A percentile compares a stretch with the other conserved stretches of the same genome.
phyloP scores from a whole-genome alignment of 2,888 invertebrate species.

The Dynastes tityus region DNA sequence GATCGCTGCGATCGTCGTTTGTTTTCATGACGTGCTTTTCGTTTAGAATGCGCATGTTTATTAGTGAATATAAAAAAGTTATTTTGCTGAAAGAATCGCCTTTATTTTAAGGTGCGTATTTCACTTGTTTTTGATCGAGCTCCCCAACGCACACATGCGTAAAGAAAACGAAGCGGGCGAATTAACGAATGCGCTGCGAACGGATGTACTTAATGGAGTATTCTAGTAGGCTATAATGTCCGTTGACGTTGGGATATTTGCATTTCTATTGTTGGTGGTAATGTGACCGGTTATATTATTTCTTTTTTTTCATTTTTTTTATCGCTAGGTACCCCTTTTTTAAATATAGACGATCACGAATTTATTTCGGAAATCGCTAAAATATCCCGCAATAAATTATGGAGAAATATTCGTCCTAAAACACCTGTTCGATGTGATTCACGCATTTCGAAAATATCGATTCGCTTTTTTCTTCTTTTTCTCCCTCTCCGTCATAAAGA shows the following conservation, averaged over 20 bases:
- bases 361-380: constrained; percentile 22
- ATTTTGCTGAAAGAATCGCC: not conserved
- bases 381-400: constrained; percentile 28
- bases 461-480: constrained; percentile 2
- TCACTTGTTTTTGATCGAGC: constrained; percentile 56
- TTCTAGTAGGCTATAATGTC: constrained; percentile 60
- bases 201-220: constrained; percentile 67
- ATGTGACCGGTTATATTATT: constrained; percentile 49
- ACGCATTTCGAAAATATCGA: constrained; percentile 36
- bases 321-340: not conserved
- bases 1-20: not conserved
- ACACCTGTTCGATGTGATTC: constrained; percentile 38
- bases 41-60: not conserved
- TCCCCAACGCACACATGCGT: constrained; percentile 66
- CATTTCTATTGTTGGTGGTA: constrained; percentile 59
- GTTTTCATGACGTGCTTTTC: not conserved
- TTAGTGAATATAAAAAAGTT: constrained; percentile 3
- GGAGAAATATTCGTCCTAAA: not conserved
- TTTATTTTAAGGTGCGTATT: not conserved
- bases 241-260: constrained; percentile 59
- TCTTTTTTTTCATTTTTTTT: constrained; percentile 46
- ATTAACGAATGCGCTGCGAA: constrained; percentile 68
- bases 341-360: constrained; percentile 2
- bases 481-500: not conserved
- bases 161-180: constrained; percentile 68